These are phyloP conservation scores for Scartelaos histophorus DNA, from an alignment of 2,113 vertebrate genomes.

Conservation along the genomic window DNA sequence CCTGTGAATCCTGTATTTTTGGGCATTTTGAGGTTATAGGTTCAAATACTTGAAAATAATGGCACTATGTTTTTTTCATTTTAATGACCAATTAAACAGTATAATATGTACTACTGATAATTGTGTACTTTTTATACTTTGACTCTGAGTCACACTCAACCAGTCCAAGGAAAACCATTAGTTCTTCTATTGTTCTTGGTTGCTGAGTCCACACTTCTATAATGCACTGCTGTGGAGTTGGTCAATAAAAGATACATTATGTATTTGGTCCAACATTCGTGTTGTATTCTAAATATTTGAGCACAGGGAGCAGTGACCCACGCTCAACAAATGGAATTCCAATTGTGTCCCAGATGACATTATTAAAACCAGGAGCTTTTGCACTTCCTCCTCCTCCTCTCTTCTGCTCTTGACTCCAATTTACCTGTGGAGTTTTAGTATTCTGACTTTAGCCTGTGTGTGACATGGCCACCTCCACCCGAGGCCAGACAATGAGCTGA, in stretches of 20 bases:
- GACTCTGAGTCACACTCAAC: background rate
- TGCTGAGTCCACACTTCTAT: conserved; percentile 10
- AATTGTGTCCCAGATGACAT: conserved; percentile 43
- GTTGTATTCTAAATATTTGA: conserved; percentile 35
- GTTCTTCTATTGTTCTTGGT: background rate
- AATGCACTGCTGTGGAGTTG: conserved; percentile 1
- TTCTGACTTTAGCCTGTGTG: conserved; percentile 41
- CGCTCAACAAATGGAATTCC: conserved; percentile 40
- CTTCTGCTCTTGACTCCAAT: conserved; percentile 44
- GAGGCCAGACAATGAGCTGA: conserved; percentile 15
- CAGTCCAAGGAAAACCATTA: background rate
- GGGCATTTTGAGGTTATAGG: background rate
- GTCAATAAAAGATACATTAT: conserved; percentile 41
- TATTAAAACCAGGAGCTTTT: conserved; percentile 39
- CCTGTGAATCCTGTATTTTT: background rate
- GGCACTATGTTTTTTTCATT: background rate
- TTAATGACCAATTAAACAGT: background rate
- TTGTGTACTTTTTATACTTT: background rate
- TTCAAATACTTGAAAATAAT: background rate
- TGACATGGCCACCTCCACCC: conserved; percentile 31
- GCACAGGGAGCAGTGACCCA: conserved; percentile 12
- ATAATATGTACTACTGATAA: background rate
- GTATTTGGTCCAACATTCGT: conserved; percentile 29
- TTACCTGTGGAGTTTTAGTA: conserved; percentile 42
- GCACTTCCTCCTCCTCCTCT: conserved; percentile 11